phyloP scores from a whole-genome alignment of 2,888 invertebrate species.

The Ecliptopera silaceata region DNA sequence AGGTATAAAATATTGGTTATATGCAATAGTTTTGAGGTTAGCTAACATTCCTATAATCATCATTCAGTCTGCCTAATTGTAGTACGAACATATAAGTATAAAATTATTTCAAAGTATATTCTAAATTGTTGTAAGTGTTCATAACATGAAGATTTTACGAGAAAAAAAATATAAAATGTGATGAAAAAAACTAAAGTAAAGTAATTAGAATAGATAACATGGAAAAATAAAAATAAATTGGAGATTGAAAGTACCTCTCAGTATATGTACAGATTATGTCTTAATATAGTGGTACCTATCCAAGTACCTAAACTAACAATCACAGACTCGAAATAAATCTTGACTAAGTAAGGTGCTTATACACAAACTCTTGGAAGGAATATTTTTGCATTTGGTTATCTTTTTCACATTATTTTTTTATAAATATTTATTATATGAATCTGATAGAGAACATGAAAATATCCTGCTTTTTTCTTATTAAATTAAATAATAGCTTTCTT shows the following conservation, averaged over 20 bases:
- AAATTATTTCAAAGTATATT: constrained; percentile 61
- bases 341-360: background rate
- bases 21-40: background rate
- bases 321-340: background rate
- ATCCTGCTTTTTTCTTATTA: too few species aligned
- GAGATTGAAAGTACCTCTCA: background rate
- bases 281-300: constrained; percentile 38
- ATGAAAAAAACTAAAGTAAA: constrained; percentile 35
- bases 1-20: background rate
- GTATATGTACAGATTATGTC: constrained; percentile 52
- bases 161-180: constrained; percentile 51
- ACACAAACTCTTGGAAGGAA: background rate
- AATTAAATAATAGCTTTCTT: too few species aligned
- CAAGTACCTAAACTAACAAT: constrained; percentile 18
- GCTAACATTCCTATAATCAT: constrained; percentile 1
- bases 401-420: constrained; percentile 42
- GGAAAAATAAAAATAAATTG: constrained; percentile 30
- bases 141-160: constrained; percentile 74
- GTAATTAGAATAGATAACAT: background rate
- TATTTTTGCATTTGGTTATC: constrained; percentile 15
- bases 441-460: too few species aligned
- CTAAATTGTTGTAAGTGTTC: constrained; percentile 81
- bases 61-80: background rate
- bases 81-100: constrained; percentile 1
- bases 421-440: constrained; percentile 49